A percentile compares a stretch with the other conserved stretches of the same genome.
Evolutionary conservation across 2,797 vertebrate genomes (phyloP).

Genomic region (Sparus aurata): DNA sequence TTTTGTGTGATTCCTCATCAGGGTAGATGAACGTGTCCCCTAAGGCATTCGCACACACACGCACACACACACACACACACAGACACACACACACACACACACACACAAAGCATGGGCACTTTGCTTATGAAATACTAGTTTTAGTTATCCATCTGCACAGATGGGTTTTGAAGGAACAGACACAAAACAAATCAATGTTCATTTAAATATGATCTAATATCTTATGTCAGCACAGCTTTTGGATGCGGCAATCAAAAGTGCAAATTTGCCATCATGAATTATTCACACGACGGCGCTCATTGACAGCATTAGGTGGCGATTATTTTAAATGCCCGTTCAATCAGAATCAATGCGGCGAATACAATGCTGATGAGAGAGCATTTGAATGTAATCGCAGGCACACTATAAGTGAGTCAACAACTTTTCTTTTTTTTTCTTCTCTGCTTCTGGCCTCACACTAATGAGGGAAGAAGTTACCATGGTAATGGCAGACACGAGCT

Average conservation of each 20-base stretch:
- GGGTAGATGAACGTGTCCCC: slow-evolving; percentile 40
- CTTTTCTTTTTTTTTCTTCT: slow-evolving; percentile 23
- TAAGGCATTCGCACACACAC: slow-evolving; percentile 1
- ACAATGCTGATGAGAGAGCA: slow-evolving; percentile 23
- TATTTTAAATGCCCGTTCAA: slow-evolving; percentile 61
- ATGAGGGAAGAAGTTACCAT: slow-evolving; percentile 81
- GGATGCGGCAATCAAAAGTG: slow-evolving; percentile 63
- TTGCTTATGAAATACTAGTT: slow-evolving; percentile 47
- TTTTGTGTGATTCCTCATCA: slow-evolving; percentile 51
- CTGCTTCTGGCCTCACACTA: slow-evolving; percentile 67
- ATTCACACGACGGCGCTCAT: slow-evolving; percentile 54
- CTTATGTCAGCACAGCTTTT: slow-evolving; percentile 56
- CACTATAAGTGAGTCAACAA: slow-evolving; percentile 68
- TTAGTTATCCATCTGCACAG: slow-evolving; percentile 45
- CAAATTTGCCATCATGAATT: slow-evolving; percentile 56
- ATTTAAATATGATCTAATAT: slow-evolving; percentile 60
- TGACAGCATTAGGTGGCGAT: slow-evolving; percentile 55
- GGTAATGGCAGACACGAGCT: slow-evolving; percentile 74
- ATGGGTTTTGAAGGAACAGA: slow-evolving; percentile 37
- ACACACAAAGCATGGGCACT: background rate
- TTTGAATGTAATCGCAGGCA: slow-evolving; percentile 39
- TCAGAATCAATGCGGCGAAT: slow-evolving; percentile 37
- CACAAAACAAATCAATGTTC: slow-evolving; percentile 59
- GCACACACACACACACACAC: no score
- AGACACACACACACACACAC: slow-evolving; percentile 8